phyloP scores from a whole-genome alignment of 2,888 invertebrate genomes.

The Clivina fossor region DNA sequence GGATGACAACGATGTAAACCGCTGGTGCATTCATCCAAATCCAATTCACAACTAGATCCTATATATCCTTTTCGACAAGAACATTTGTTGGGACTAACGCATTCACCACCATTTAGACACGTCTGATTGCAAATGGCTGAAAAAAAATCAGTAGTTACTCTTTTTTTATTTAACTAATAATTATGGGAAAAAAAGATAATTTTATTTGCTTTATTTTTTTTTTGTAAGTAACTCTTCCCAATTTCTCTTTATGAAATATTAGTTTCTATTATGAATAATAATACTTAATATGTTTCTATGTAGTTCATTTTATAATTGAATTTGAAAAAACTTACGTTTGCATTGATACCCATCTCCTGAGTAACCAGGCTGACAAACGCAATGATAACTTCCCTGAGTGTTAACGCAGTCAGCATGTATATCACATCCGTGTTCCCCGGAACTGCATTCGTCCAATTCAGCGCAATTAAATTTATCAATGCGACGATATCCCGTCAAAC shows the following conservation, averaged over 20 bases:
- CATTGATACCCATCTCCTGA: conserved; percentile 77
- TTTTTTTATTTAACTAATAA: background rate
- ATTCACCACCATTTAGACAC: conserved; percentile 82
- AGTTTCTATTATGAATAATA: no score
- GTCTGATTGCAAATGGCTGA: conserved; percentile 79
- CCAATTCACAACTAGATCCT: conserved; percentile 81
- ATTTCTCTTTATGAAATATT: no score
- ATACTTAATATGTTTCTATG: no score
- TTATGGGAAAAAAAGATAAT: background rate
- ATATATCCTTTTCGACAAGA: conserved; percentile 79
- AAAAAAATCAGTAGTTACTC: conserved; percentile 43
- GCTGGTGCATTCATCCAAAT: conserved; percentile 81
- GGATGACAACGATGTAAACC: conserved; percentile 72
- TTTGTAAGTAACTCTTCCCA: no score
- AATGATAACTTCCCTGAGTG: conserved; percentile 79
- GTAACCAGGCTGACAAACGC: conserved; percentile 72
- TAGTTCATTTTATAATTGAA: background rate
- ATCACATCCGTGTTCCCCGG: conserved; percentile 73
- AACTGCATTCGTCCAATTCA: conserved; percentile 78
- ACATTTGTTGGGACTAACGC: conserved; percentile 76
- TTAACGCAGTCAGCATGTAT: conserved; percentile 76
- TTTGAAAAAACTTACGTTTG: conserved; percentile 64
- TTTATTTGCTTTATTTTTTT: no score
- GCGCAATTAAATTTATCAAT: conserved; percentile 78
- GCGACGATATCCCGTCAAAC: conserved; percentile 74